Evolutionary conservation across 2,888 invertebrate genomes (phyloP).

Genomic region (Acanthosepion lycidas): DNA sequence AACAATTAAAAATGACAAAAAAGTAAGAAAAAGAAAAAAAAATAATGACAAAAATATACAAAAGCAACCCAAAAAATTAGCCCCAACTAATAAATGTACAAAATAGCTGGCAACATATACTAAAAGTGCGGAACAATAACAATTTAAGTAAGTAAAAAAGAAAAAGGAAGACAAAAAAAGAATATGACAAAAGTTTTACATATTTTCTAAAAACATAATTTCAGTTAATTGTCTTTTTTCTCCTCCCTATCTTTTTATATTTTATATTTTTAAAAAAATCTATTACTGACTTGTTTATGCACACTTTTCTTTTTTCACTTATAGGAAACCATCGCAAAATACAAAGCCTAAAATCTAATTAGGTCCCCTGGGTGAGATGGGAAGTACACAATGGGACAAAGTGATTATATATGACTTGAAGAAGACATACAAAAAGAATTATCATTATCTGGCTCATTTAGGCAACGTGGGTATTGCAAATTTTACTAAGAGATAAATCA

Average conservation of each 20-base stretch:
- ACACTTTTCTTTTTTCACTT: neutral
- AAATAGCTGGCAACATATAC: neutral
- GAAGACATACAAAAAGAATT: neutral
- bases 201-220: neutral
- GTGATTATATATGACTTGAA: neutral
- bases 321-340: neutral
- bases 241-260: neutral
- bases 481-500: too few relatives aligned
- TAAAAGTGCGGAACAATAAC: neutral
- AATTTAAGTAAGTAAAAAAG: neutral
- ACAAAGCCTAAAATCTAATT: neutral
- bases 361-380: neutral
- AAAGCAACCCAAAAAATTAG: neutral
- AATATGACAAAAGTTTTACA: neutral
- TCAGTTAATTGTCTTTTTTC: conserved; percentile 25
- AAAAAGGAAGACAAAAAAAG: neutral
- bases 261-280: too few relatives aligned
- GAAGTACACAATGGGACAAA: neutral
- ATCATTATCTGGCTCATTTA: too few relatives aligned
- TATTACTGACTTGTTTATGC: neutral
- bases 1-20: neutral
- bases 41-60: neutral
- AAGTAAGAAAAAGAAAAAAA: neutral
- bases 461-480: too few relatives aligned
- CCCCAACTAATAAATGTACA: neutral